A percentile compares a stretch with the other conserved stretches of the same genome.
These are phyloP conservation scores for Casuarius casuarius DNA, from an alignment of 2,113 vertebrate genomes.

Conservation along the genomic window DNA sequence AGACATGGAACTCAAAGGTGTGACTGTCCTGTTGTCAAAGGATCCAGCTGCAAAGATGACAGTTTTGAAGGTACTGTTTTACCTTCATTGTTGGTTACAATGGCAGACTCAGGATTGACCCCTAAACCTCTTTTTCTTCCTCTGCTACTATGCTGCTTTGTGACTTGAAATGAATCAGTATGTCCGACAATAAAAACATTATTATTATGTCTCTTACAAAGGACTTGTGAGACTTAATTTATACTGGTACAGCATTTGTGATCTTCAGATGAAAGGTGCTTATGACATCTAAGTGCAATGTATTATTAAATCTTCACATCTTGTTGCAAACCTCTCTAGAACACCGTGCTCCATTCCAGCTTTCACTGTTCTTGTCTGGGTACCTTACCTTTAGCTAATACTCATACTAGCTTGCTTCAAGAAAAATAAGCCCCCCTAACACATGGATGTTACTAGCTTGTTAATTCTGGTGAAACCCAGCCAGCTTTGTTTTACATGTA, in stretches of 20 bases:
- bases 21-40: not conserved
- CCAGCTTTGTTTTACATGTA: not conserved
- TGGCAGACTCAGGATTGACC: not conserved
- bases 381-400: not conserved
- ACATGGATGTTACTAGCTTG: not conserved
- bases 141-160: not conserved
- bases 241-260: not conserved
- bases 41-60: not conserved
- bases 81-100: not conserved
- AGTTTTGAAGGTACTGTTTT: not conserved
- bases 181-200: not conserved
- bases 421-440: not conserved
- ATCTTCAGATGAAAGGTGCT: constrained; percentile 1
- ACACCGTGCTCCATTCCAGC: not conserved
- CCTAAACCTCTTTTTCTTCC: not conserved
- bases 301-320: not conserved
- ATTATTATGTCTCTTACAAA: not conserved
- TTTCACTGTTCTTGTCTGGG: not conserved
- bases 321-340: not conserved
- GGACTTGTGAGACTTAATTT: not conserved
- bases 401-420: not conserved
- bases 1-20: not conserved
- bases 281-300: not conserved
- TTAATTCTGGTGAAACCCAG: not conserved
- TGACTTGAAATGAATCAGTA: not conserved